Percentiles rank a stretch among this genome's conserved stretches.
These are phyloP conservation scores for Brachyistius frenatus DNA, from an alignment of 2,113 vertebrate species.

Conservation along the genomic window DNA sequence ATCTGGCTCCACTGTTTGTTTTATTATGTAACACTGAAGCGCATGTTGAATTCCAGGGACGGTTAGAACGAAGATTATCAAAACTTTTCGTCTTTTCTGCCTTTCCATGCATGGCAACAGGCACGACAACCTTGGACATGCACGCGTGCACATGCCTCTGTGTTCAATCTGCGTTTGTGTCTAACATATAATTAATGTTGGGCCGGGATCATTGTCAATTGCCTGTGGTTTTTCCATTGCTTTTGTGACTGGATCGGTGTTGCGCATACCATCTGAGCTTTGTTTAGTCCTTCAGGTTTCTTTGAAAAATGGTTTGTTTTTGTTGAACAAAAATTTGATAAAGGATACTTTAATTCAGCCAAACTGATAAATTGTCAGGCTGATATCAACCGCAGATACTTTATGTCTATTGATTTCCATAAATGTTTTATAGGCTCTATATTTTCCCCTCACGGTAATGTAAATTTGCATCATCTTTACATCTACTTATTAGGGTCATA, in stretches of 20 bases:
- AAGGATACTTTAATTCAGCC: neutral
- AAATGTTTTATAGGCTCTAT: neutral
- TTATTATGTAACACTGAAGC: slow-evolving; percentile 45
- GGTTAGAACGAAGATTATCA: slow-evolving; percentile 33
- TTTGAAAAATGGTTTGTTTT: neutral
- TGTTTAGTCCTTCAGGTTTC: slow-evolving; percentile 27
- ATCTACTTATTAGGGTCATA: neutral
- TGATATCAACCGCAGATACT: neutral
- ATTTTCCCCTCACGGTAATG: too few relatives aligned
- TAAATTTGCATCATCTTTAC: too few relatives aligned
- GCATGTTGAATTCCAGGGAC: slow-evolving; percentile 53
- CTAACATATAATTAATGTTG: slow-evolving; percentile 71
- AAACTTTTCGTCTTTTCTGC: slow-evolving; percentile 43
- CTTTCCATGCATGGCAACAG: slow-evolving; percentile 69
- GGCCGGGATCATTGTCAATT: slow-evolving; percentile 60
- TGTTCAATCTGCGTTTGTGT: slow-evolving; percentile 68
- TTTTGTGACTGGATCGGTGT: slow-evolving; percentile 71
- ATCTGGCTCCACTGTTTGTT: slow-evolving; percentile 65
- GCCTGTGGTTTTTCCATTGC: slow-evolving; percentile 70
- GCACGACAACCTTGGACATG: slow-evolving; percentile 63
- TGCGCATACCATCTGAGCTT: slow-evolving; percentile 25
- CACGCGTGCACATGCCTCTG: slow-evolving; percentile 67
- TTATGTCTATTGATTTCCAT: neutral
- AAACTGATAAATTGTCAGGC: neutral
- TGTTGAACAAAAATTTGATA: neutral